Base-by-base conservation (phyloP, 1,140 invertebrate genomes). In the Pogonus chalceus region DNA sequence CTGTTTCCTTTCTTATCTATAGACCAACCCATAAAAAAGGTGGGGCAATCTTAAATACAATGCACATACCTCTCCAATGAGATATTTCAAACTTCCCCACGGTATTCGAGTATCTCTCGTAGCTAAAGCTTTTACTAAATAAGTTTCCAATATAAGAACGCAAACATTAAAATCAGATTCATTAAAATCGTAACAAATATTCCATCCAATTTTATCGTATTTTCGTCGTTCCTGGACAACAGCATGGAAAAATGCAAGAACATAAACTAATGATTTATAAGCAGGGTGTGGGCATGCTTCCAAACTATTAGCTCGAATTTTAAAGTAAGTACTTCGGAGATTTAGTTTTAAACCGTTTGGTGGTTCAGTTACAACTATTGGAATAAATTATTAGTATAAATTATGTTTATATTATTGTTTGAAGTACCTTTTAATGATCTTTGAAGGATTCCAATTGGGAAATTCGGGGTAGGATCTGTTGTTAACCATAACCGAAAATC, bases 171-270 rank as follows among this genome's bases (percentile, higher is more conserved):
- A 94, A 73, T 96, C 92, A 0, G 88, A 88, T 71, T 93, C 89
- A 64, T 90, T 92, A 68, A 94, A 95, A 73, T 95, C 90, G 65
- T 94, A 95, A 37, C 77, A 79, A 54, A 94, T 89, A 65, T 95
- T 96, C 91, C 91, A 94, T 1, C 91, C 91, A 52, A 93, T 87
- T 73, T 94, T 94, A 61, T 87, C 88, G 65, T 93, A 95, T 69
- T 92, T 93, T 60, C 88, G 79, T 43, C 91, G 79, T 69, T 94
- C 91, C 74, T 88, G 87, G 12, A 94, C 83, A 1, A 93, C 89
- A 21, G 88, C 90, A 67, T 94, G 90, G 72, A 93, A 94, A 72
- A 93, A 94, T 0, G 87, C 87, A 4, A 94, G 70, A 1, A 90
- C 87, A 65, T 89, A 93, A 31, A 93, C 75, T 0, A 94, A 69